Conservation (phyloP, 2,797 vertebrate genomes). For the Mastacembelus armatus region DNA sequence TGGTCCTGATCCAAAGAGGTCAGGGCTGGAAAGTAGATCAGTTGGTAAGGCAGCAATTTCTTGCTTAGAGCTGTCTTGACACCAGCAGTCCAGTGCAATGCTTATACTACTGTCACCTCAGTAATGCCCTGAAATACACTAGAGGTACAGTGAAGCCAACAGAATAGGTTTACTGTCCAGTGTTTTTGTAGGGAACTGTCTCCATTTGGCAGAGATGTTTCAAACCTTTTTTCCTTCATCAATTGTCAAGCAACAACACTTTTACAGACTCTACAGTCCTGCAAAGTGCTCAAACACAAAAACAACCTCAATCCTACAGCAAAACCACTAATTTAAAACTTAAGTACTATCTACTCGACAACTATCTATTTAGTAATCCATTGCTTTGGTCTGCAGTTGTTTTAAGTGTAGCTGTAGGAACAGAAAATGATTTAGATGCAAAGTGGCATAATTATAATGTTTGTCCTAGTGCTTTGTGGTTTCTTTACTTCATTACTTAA, state of each 20-base stretch:
- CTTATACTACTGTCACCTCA: too few relatives aligned
- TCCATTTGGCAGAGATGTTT: too few relatives aligned
- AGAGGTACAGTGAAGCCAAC: too few relatives aligned
- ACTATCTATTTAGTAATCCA: constrained; percentile 35
- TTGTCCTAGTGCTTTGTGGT: constrained; percentile 60
- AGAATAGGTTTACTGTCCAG: too few relatives aligned
- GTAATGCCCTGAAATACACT: too few relatives aligned
- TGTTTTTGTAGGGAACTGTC: too few relatives aligned
- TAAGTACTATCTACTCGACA: constrained; percentile 40
- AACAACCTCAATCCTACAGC: constrained; percentile 40
- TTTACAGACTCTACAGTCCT: constrained; percentile 19
- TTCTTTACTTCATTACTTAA: constrained; percentile 61
- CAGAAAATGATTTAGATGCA: constrained; percentile 54
- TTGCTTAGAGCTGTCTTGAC: too few relatives aligned
- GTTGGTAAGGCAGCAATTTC: too few relatives aligned
- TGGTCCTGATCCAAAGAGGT: too few relatives aligned
- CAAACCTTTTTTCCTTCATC: not conserved
- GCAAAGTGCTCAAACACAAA: constrained; percentile 44
- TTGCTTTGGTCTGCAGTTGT: constrained; percentile 48
- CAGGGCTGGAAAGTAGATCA: too few relatives aligned
- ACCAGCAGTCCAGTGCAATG: too few relatives aligned
- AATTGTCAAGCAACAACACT: not conserved
- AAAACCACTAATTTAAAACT: constrained; percentile 57
- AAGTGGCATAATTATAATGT: constrained; percentile 66
- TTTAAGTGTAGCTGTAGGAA: constrained; percentile 41